Evolutionary conservation across 2,888 invertebrate species (phyloP).

Genomic region (Phyllotreta cruciferae): DNA sequence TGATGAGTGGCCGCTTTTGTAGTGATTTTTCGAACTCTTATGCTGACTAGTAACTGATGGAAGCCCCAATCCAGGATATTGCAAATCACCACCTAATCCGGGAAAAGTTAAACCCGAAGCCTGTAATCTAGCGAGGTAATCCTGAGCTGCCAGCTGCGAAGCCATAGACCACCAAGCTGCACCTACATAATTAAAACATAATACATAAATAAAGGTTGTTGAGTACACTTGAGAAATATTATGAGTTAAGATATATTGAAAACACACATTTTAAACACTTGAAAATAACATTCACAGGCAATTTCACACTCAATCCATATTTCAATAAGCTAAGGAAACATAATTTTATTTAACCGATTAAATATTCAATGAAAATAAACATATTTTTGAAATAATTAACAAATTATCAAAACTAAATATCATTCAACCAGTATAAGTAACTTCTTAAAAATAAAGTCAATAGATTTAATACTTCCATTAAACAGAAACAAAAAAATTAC

Average conservation of each 20-base stretch:
- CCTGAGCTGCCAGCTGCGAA: conserved; percentile 85
- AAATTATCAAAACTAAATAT: no score
- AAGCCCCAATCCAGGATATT: conserved; percentile 65
- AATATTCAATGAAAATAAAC: background rate
- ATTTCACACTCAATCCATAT: background rate
- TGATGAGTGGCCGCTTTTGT: conserved; percentile 24
- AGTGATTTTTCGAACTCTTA: conserved; percentile 51
- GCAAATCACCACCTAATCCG: conserved; percentile 65
- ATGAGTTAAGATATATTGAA: no score
- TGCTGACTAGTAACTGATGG: conserved; percentile 59
- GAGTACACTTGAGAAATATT: no score
- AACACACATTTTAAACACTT: no score
- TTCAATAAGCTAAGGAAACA: background rate
- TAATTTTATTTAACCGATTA: background rate
- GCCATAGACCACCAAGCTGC: conserved; percentile 94
- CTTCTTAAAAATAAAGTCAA: no score
- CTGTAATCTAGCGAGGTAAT: conserved; percentile 84
- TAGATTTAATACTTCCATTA: no score
- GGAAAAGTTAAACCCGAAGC: conserved; percentile 80
- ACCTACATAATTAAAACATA: conserved; percentile 61
- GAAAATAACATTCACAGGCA: no score
- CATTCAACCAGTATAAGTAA: no score
- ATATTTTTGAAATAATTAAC: no score
- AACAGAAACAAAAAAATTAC: background rate
- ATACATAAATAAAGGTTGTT: conserved; percentile 32